Base-by-base conservation (phyloP, 2,113 vertebrate genomes). In the Dascyllus trimaculatus region DNA sequence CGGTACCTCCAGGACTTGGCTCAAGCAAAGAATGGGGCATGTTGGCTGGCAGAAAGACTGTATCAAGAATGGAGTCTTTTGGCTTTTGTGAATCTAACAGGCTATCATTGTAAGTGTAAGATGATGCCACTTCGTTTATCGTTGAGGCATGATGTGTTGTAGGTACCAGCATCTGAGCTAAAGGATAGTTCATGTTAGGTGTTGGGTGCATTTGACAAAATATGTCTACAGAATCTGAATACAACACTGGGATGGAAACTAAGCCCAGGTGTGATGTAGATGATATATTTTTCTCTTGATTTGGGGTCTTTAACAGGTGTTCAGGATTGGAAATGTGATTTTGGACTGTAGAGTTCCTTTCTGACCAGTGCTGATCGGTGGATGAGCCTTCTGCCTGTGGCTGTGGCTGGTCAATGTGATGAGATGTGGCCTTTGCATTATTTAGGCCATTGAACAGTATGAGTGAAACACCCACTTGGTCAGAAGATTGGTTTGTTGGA, bases 171-270 rank as follows among this genome's bases (percentile, higher is more conserved):
- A 82, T 1, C 24, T 29, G 48, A 49, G 56, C 35, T 32, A 71
- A 63, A 14, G 29, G 17, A 57, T 59, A 26, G 45, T 19, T 76
- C 22, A 72, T 51, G 18, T 71, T 56, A 13, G 66, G 52, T 17
- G n/a, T 29, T 22, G 40, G 46, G 4, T 67, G 66, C 22, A 75
- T 64, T 68, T 65, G 51, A 64, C 17, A 40, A 61, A 82, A 67
- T 59, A 70, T 69, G 17, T 73, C 32, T 5, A 62, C 11, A 45
- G 70, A 46, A 59, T 14, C 64, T 54, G 63, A 64, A 75, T 57
- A 78, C 0, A 35, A 25, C 11, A 49, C 0, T 18, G 65, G 43
- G 5, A 58, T 43, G 21, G 60, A 7, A 4, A 75, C 45, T n/a
- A 38, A 15, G 2, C 49, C 54, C 26, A 67, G 10, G 2, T 52